phyloP scores from a whole-genome alignment of 1,140 invertebrate genomes.

The Eciton burchellii region DNA sequence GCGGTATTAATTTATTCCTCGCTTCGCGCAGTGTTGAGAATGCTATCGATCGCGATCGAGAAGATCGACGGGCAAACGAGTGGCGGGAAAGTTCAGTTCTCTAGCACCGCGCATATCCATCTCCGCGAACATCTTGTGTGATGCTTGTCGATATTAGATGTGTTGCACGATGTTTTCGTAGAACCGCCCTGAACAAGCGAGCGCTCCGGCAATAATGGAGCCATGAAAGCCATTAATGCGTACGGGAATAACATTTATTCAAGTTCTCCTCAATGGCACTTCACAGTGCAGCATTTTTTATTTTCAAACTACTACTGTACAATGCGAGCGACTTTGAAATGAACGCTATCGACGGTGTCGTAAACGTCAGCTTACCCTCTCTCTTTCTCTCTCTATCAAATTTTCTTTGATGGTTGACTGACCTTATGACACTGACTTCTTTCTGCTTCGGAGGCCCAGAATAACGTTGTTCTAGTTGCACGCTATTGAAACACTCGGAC shows the following conservation, averaged over 20 bases:
- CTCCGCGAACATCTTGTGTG: neutral
- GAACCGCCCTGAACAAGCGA: neutral
- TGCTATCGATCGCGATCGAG: slow-evolving; percentile 73
- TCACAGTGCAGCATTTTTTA: neutral
- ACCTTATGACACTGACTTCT: slow-evolving; percentile 14
- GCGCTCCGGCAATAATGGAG: neutral
- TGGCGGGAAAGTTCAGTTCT: slow-evolving; percentile 72
- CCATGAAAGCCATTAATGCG: slow-evolving; percentile 30
- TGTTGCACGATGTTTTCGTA: slow-evolving; percentile 32
- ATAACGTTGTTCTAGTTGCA: slow-evolving; percentile 23
- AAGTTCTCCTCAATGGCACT: neutral
- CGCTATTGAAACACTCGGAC: slow-evolving; percentile 15
- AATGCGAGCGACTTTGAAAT: slow-evolving; percentile 4
- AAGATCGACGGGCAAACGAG: slow-evolving; percentile 66
- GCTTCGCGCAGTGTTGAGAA: slow-evolving; percentile 26
- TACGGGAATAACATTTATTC: slow-evolving; percentile 16
- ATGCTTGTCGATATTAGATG: neutral
- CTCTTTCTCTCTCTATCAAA: neutral
- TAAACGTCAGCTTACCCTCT: neutral
- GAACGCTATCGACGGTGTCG: neutral
- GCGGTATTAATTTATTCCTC: slow-evolving; percentile 60
- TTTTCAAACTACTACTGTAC: neutral
- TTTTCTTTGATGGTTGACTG: neutral
- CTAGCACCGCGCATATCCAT: slow-evolving; percentile 61
- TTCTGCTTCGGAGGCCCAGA: neutral